These are phyloP conservation scores for Orius laevigatus DNA, from an alignment of 1,140 invertebrate genomes.

Conservation along the genomic window DNA sequence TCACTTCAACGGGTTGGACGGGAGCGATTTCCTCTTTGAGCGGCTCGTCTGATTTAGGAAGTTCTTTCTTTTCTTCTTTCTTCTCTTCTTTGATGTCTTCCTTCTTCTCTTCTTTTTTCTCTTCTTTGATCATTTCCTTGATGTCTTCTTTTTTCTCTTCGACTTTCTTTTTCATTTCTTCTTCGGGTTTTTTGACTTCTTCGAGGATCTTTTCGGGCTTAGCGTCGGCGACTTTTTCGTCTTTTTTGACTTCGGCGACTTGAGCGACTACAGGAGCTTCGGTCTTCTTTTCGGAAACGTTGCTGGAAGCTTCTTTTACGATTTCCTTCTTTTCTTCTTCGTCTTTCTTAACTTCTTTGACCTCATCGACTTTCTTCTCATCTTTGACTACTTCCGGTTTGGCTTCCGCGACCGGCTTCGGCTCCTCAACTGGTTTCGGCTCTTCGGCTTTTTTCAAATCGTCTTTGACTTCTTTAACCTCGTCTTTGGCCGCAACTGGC, in stretches of 20 bases:
- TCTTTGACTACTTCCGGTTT: neutral
- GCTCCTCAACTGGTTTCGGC: neutral
- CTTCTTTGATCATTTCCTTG: constrained; percentile 12
- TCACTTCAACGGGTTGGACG: constrained; percentile 8
- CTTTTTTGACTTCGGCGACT: constrained; percentile 11
- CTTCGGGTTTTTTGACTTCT: constrained; percentile 1
- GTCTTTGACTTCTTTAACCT: constrained; percentile 14
- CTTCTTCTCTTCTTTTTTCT: constrained; percentile 6
- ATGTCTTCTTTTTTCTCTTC: constrained; percentile 9
- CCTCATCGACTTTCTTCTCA: neutral
- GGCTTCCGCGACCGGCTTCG: constrained; percentile 7
- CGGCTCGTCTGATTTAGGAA: constrained; percentile 7
- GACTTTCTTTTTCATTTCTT: constrained; percentile 3
- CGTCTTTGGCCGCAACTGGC: constrained; percentile 16
- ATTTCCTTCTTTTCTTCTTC: constrained; percentile 3
- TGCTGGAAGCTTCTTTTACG: constrained; percentile 11
- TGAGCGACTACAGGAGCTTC: constrained; percentile 8
- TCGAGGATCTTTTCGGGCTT: constrained; percentile 4
- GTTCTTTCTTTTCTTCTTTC: neutral
- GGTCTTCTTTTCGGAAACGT: constrained; percentile 15
- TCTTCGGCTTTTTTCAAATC: constrained; percentile 3
- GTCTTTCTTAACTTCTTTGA: neutral
- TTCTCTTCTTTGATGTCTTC: constrained; percentile 3
- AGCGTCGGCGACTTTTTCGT: constrained; percentile 15
- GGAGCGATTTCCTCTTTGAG: constrained; percentile 5